Evolutionary conservation across 92 coral and sea anemone genomes (phyloP), one percentile per base, ranked within the genome.

Genomic region (Pocillopora meandrina): DNA sequence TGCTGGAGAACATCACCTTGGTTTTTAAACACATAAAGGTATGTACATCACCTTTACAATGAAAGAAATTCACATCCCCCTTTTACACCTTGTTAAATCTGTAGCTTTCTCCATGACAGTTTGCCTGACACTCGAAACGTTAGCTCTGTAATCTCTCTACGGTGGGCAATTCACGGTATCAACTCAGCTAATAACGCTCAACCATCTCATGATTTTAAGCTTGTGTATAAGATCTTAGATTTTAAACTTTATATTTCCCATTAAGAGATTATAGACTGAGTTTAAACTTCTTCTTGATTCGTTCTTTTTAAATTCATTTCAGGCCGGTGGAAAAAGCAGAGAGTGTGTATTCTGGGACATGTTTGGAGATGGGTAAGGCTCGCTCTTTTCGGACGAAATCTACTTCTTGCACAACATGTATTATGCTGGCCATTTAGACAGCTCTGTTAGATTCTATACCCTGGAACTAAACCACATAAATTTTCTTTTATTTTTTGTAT

Each of bases 21-120:
- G 79, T 75, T 23, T 75, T 75, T 65, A 26, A 75, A 65, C 26
- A 16, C 79, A 59, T 58, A 23, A 33, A 75, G 79, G 79, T 75
- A 59, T n/a, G 34, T 16, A 9, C 33, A 68, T 21, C 10, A 2
- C 31, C 3, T 21, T 10, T 65, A n/a, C 12, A 14, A 9, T n/a
- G 2, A 61, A 14, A 16, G 23, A 15, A n/a, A 34, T 65, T 65
- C 26, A 7, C 23, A 65, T 6, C 12, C 26, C 31, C 26, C 19
- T 65, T 26, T 10, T 10, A 9, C 0, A 26, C 33, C 26, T 1
- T 5, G 10, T 66, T 10, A 8, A 33, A 2, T 66, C 71, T 21
- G 35, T 9, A 0, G 26, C 20, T 21, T 19, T 63, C 8, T 19
- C 67, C 23, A 11, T 20, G 1, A 14, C 17, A 60, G 9, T 18